Evolutionary conservation across 2,888 invertebrate genomes (phyloP).

Genomic region (Drosophila anomelani): DNA sequence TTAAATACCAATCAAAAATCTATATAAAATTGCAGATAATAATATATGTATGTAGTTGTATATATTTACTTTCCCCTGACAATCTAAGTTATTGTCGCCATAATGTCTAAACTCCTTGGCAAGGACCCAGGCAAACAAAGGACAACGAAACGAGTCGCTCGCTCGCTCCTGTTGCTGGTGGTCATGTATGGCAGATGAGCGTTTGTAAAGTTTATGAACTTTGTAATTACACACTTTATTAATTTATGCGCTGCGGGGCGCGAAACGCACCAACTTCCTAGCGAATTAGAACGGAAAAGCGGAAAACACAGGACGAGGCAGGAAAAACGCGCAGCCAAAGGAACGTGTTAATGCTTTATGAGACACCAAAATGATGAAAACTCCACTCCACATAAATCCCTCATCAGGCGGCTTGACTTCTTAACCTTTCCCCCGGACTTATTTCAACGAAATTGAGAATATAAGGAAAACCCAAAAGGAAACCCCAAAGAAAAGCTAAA

Average conservation of each 20-base stretch:
- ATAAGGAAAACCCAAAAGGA: not conserved
- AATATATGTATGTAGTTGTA: too few species aligned
- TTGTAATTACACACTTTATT: constrained; percentile 81
- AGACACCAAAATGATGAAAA: constrained; percentile 25
- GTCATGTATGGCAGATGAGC: constrained; percentile 72
- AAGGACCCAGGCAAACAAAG: constrained; percentile 7
- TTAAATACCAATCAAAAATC: not conserved
- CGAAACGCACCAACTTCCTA: constrained; percentile 31
- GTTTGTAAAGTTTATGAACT: constrained; percentile 76
- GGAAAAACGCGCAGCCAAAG: constrained; percentile 9
- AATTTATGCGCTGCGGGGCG: constrained; percentile 76
- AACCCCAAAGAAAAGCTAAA: not conserved
- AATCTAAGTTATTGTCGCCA: not conserved
- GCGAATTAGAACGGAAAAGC: constrained; percentile 8
- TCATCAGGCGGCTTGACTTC: constrained; percentile 32
- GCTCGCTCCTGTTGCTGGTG: constrained; percentile 23
- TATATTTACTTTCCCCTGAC: not conserved
- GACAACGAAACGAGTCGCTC: constrained; percentile 1
- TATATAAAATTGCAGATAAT: too few species aligned
- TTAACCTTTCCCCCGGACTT: constrained; percentile 28
- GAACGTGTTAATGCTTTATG: constrained; percentile 69
- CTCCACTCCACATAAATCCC: constrained; percentile 10
- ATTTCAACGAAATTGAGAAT: not conserved
- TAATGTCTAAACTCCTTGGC: not conserved
- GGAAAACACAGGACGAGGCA: constrained; percentile 4